Base-by-base conservation (phyloP, 2,113 vertebrate genomes). In the Oncorhynchus keta region DNA sequence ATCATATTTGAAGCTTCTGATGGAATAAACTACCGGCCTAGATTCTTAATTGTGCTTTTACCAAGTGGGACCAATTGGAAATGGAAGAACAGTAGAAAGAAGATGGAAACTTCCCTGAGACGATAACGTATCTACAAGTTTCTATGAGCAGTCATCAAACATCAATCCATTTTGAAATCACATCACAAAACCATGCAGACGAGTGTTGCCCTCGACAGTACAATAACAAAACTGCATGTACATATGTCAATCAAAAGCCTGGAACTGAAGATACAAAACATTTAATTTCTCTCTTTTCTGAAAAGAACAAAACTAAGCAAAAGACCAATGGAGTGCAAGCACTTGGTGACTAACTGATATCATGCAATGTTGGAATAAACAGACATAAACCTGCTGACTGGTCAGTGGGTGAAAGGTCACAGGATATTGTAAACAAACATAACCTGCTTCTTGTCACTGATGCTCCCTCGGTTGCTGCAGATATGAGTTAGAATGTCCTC, bases 91-190 rank as follows among this genome's bases (percentile, higher is more conserved):
- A 13, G 75, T 68, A 26, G 70, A 69, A 79, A 72, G 65, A 35
- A 66, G 74, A 26, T 65, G 55, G 71, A 39, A 55, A n/a, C 64
- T 83, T 91, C 85, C 90, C 90, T 91, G 88, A 91, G 87, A 82
- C 77, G 73, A 83, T 79, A 72, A 57, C 61, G 75, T 77, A 62
- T 59, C 64, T 65, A 57, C 74, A 79, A 68, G 70, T 68, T 80
- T 73, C 24, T 57, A 57, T 28, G 35, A 72, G 14, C 5, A n/a
- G 28, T 26, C 8, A 55, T 39, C 8, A 67, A 57, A 77, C 45
- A 74, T 75, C 55, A 72, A 75, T n/a, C 70, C 59, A 66, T 70
- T 71, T 72, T 59, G 11, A 71, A 55, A 45, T 57, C 55, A 81
- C 5, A 71, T 45, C 64, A 67, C 16, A 18, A 45, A 72, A 45